These are phyloP conservation scores for Embiotoca jacksoni DNA, from an alignment of 2,113 vertebrate species.

Conservation along the genomic window DNA sequence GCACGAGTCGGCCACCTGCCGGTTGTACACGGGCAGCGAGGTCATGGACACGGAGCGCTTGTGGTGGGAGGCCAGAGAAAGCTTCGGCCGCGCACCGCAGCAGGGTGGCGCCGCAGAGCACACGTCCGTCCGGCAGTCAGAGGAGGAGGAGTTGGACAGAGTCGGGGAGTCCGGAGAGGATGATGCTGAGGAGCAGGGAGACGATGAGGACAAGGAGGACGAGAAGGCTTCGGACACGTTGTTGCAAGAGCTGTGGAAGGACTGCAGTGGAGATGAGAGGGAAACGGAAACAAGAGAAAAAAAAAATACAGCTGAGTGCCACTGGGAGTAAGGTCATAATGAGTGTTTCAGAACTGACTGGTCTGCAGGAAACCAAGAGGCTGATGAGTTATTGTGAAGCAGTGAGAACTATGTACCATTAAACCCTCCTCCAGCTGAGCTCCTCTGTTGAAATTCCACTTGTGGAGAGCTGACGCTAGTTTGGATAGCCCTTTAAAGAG, in stretches of 20 bases:
- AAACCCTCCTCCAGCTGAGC: conserved; percentile 19
- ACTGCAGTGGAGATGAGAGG: conserved; percentile 51
- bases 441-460: conserved; percentile 17
- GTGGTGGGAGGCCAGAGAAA: conserved; percentile 44
- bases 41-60: conserved; percentile 83
- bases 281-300: background rate
- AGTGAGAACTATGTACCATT: conserved; percentile 3
- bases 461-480: conserved; percentile 17
- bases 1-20: conserved; percentile 83
- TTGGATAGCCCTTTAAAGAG: conserved; percentile 17
- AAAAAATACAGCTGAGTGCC: background rate
- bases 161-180: conserved; percentile 67
- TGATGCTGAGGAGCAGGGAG: conserved; percentile 35
- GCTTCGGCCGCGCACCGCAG: background rate
- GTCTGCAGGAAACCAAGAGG: too few species aligned
- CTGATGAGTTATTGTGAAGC: conserved; percentile 11
- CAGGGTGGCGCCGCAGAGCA: background rate
- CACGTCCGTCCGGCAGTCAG: conserved; percentile 52
- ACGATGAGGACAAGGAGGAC: conserved; percentile 71
- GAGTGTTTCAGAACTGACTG: too few species aligned
- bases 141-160: conserved; percentile 40
- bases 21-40: conserved; percentile 78
- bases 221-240: conserved; percentile 82
- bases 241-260: conserved; percentile 77
- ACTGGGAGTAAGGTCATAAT: background rate